phyloP scores from a whole-genome alignment of 2,113 vertebrate species.

The Hyaena hyaena region DNA sequence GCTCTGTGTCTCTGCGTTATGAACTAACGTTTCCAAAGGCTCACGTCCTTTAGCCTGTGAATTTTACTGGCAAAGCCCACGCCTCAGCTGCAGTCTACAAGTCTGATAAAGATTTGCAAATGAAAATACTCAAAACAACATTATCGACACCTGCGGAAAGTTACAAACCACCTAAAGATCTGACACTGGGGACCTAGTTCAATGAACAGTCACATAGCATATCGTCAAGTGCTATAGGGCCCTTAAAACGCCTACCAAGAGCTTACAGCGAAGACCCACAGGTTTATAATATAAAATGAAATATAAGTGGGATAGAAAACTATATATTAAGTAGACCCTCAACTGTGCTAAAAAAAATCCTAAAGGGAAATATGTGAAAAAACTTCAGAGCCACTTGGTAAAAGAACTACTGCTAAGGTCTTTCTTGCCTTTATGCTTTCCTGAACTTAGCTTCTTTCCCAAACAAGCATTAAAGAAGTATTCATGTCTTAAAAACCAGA shows the following conservation, averaged over 20 bases:
- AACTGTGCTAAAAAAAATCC: neutral
- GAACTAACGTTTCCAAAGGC: constrained; percentile 17
- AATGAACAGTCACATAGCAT: neutral
- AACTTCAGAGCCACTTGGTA: neutral
- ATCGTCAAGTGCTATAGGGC: neutral
- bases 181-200: neutral
- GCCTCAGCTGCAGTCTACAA: neutral
- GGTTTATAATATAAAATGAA: neutral
- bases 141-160: neutral
- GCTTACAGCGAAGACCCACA: neutral
- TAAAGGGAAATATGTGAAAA: neutral
- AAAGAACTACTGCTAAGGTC: neutral
- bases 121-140: neutral
- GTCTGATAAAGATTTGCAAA: neutral
- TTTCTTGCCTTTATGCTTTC: neutral
- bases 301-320: constrained; percentile 4
- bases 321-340: neutral
- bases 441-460: neutral
- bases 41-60: neutral
- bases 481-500: neutral
- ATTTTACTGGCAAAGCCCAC: constrained; percentile 21
- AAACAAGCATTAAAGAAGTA: constrained; percentile 13
- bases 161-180: neutral
- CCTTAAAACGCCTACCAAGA: neutral
- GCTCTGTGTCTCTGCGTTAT: neutral